Evolutionary conservation across 2,797 vertebrate genomes (phyloP), one percentile per base, ranked within the genome.

Genomic region (Lacerta bilineata): DNA sequence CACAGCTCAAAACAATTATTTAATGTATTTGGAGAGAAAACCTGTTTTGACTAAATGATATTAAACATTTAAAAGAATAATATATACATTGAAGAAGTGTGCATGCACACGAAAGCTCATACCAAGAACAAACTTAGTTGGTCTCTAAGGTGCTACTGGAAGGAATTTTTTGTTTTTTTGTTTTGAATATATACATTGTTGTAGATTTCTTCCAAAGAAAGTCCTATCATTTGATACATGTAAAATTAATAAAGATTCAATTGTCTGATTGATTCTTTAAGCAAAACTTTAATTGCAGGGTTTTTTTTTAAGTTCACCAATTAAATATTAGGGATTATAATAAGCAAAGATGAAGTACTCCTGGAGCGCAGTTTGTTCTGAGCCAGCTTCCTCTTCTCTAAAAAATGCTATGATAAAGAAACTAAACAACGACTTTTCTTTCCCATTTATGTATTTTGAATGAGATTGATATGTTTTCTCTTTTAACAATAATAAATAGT

Each of bases 181-280:
- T 33, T 33, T 33, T 33, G 33, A 15, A 79, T 15, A 50, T 55
- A 43, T 79, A n/a, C 46, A 50, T 29, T n/a, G 41, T 86, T 55
- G 46, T 86, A 90, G 66, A 46, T 83, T 41, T 87, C 61, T 90
- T 4, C 39, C 77, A 39, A 33, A 61, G 41, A 33, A 74, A 5
- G 2, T 77, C 23, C 15, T 27, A 29, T 39, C 29, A 25, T 59
- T 36, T 74, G n/a, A 74, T 74, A 25, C 7, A 55, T 84, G 50
- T 55, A 39, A 84, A 71, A 39, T 76, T 25, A 71, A 71, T 33
- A 39, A 76, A 76, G 74, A 3, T 76, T 76, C 25, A 10, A 23
- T 43, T 77, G 23, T 15, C 20, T 77, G 5, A 77, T 27, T 77
- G 41, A 77, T 43, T 77, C 41, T 11, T 20, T 46, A 77, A 43